Evolutionary conservation across 2,797 vertebrate species (phyloP).

Genomic region (Graptemys geographica): DNA sequence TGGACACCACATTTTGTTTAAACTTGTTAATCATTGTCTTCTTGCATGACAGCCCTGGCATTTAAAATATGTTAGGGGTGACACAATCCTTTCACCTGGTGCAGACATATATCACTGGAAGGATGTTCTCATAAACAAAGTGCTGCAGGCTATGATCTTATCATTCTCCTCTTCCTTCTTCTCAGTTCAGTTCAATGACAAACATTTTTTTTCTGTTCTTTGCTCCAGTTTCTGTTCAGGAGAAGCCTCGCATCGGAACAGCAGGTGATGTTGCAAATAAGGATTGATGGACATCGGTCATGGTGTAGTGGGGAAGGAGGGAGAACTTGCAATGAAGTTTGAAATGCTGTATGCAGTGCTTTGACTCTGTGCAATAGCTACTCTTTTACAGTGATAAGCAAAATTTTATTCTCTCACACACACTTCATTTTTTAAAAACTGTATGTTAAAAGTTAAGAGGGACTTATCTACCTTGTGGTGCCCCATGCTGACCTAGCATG

Average conservation of each 20-base stretch:
- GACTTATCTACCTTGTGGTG: neutral
- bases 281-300: constrained; percentile 10
- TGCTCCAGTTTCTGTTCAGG: constrained; percentile 60
- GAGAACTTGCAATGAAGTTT: neutral
- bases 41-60: constrained; percentile 60
- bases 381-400: neutral
- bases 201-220: constrained; percentile 69
- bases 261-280: constrained; percentile 68
- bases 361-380: neutral
- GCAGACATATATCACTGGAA: constrained; percentile 74
- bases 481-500: neutral
- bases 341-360: neutral
- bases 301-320: neutral
- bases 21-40: constrained; percentile 73
- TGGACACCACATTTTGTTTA: constrained; percentile 65
- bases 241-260: constrained; percentile 34
- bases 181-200: constrained; percentile 74
- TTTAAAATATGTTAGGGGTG: constrained; percentile 75
- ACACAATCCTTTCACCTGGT: constrained; percentile 73
- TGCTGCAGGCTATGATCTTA: constrained; percentile 70
- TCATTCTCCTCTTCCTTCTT: constrained; percentile 73
- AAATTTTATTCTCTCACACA: rapidly evolving
- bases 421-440: neutral
- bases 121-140: constrained; percentile 78
- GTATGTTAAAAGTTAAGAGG: neutral